phyloP scores from a whole-genome alignment of 92 coral and sea anemone species.

The Actinostola sp. region DNA sequence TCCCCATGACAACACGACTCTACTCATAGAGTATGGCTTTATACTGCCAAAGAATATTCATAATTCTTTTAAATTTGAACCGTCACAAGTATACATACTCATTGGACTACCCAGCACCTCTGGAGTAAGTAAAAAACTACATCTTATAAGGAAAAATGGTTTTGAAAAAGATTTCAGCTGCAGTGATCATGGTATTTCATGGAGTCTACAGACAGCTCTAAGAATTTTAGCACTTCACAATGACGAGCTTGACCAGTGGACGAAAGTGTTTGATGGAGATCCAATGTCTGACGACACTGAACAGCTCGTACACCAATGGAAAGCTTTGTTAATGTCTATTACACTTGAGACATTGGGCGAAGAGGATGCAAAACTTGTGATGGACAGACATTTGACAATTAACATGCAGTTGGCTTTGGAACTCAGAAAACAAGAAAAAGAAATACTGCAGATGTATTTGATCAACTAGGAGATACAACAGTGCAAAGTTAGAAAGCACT shows the following conservation, averaged over 20 bases:
- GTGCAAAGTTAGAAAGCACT: no score
- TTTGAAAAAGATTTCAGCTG: slow-evolving; percentile 69
- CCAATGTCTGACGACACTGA: slow-evolving; percentile 29
- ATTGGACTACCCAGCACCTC: slow-evolving; percentile 16
- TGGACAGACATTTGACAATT: slow-evolving; percentile 11
- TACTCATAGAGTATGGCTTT: slow-evolving; percentile 91
- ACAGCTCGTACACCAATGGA: slow-evolving; percentile 39
- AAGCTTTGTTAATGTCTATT: slow-evolving; percentile 36
- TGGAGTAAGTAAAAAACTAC: slow-evolving; percentile 43
- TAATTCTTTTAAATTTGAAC: slow-evolving; percentile 41
- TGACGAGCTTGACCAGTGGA: slow-evolving; percentile 45
- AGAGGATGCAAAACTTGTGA: background rate
- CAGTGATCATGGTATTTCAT: slow-evolving; percentile 70
- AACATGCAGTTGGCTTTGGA: slow-evolving; percentile 49
- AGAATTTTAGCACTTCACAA: slow-evolving; percentile 70
- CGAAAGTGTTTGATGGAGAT: slow-evolving; percentile 45
- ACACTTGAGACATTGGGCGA: slow-evolving; percentile 27
- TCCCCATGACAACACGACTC: slow-evolving; percentile 82
- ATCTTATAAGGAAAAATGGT: slow-evolving; percentile 47
- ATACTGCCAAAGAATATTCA: slow-evolving; percentile 78
- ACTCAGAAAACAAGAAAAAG: slow-evolving; percentile 67
- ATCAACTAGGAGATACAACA: no score
- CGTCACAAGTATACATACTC: slow-evolving; percentile 35
- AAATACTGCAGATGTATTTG: slow-evolving; percentile 48
- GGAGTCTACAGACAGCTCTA: slow-evolving; percentile 69